Evolutionary conservation across 2,888 invertebrate genomes (phyloP).

Genomic region (Melanchra persicariae): DNA sequence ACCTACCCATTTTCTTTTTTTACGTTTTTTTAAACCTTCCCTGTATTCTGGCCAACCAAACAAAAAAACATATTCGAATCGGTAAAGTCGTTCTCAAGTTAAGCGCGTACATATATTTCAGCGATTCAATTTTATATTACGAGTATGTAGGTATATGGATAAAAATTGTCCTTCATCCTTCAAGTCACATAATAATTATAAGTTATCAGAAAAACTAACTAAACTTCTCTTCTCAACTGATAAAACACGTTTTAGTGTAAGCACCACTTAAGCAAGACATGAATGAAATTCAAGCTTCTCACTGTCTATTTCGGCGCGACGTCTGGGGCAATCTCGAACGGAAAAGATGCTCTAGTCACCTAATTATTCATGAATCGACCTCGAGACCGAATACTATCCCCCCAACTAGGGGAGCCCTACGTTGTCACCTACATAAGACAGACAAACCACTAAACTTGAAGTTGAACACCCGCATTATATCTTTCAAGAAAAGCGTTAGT

Average conservation of each 20-base stretch:
- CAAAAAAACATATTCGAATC: too few species aligned
- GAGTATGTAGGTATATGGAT: too few species aligned
- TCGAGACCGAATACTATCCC: constrained; percentile 11
- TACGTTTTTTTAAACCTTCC: too few species aligned
- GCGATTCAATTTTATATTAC: too few species aligned
- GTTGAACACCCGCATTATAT: background rate
- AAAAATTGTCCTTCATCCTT: too few species aligned
- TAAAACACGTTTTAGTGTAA: too few species aligned
- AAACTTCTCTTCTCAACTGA: too few species aligned
- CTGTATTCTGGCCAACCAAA: too few species aligned
- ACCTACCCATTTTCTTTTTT: too few species aligned
- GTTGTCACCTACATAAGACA: constrained; percentile 1
- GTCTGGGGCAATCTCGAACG: background rate
- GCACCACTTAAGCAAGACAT: background rate
- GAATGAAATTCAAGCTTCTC: background rate
- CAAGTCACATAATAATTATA: too few species aligned
- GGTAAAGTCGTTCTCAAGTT: too few species aligned
- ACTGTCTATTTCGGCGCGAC: background rate
- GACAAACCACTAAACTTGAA: constrained; percentile 2
- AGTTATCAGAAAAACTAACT: background rate
- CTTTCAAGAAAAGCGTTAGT: background rate
- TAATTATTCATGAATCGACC: constrained; percentile 27
- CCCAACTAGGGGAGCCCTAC: background rate
- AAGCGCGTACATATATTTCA: too few species aligned
- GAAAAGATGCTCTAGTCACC: constrained; percentile 27